Evolutionary conservation across 2,888 invertebrate genomes (phyloP).

Genomic region (Odontocolon sp.): DNA sequence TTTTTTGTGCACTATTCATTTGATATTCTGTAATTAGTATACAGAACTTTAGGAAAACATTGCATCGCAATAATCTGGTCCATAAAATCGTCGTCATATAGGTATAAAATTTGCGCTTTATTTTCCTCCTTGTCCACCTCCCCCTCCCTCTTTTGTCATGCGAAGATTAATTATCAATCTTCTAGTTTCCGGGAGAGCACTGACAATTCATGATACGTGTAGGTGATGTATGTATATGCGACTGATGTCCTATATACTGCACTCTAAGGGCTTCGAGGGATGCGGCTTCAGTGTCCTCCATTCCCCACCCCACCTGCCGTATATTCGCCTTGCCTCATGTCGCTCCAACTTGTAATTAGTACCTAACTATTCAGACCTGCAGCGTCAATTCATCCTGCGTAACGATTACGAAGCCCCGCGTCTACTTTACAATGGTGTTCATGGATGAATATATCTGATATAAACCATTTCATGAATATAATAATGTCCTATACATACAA

Average conservation of each 20-base stretch:
- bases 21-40: no score
- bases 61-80: no score
- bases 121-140: no score
- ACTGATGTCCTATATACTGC: not conserved
- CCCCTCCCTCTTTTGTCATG: no score
- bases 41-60: no score
- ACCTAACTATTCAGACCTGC: conserved; percentile 7
- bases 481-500: no score
- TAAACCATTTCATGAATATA: no score
- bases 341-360: conserved; percentile 9
- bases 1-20: no score
- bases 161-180: not conserved
- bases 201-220: not conserved
- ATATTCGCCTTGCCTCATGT: conserved; percentile 18
- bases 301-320: not conserved
- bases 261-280: not conserved
- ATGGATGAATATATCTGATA: not conserved
- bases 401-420: not conserved
- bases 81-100: no score
- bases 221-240: not conserved
- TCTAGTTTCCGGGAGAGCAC: no score
- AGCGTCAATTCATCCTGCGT: conserved; percentile 2
- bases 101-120: no score
- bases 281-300: not conserved
- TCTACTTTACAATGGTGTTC: not conserved